phyloP scores from a whole-genome alignment of 2,888 invertebrate genomes.

The Mellilla xanthometata region DNA sequence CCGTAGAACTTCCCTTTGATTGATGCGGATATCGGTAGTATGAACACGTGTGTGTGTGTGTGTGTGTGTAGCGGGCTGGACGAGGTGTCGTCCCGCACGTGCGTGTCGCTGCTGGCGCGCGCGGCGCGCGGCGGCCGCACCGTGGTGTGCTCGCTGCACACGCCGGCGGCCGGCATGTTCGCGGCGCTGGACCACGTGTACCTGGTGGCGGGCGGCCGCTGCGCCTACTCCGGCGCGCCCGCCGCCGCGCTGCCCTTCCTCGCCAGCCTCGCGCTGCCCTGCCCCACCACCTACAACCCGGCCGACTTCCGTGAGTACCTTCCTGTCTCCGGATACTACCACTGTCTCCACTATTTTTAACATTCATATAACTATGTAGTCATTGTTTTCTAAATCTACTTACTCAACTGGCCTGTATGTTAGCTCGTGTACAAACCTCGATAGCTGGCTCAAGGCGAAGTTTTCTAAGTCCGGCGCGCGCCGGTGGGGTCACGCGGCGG shows the following conservation, averaged over 20 bases:
- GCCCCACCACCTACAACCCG: constrained; percentile 97
- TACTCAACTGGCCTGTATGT: too few species aligned
- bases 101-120: constrained; percentile 91
- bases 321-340: not conserved
- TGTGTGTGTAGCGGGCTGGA: constrained; percentile 91
- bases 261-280: constrained; percentile 88
- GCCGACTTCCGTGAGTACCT: constrained; percentile 94
- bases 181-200: constrained; percentile 96
- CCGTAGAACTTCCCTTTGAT: too few species aligned
- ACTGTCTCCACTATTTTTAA: too few species aligned
- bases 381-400: too few species aligned
- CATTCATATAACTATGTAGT: too few species aligned
- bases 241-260: constrained; percentile 92
- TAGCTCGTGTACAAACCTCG: not conserved
- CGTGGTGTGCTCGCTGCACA: constrained; percentile 96
- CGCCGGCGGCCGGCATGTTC: constrained; percentile 97
- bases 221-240: constrained; percentile 93
- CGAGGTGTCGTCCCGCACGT: constrained; percentile 94
- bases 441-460: constrained; percentile 1
- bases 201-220: constrained; percentile 93
- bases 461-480: constrained; percentile 1
- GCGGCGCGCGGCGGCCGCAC: constrained; percentile 94
- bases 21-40: too few species aligned
- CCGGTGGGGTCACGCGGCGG: constrained; percentile 1
- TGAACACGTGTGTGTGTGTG: not conserved